Percentiles rank a stretch among this genome's conserved stretches.
phyloP scores from a whole-genome alignment of 2,888 invertebrate genomes.

The Tetragonisca angustula region DNA sequence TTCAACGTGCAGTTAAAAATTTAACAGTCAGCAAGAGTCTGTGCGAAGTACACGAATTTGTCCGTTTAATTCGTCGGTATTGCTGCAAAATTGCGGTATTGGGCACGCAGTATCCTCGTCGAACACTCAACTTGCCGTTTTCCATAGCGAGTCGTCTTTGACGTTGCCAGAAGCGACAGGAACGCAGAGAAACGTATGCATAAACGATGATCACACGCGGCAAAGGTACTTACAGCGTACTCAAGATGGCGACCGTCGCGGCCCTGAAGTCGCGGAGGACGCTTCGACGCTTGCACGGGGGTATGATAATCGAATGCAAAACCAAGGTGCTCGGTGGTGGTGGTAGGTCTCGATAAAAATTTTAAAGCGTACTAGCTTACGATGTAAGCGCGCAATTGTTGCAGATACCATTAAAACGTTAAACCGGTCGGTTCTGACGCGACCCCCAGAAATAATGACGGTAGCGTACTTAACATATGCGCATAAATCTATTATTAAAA shows the following conservation, averaged over 20 bases:
- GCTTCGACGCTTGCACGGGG: slow-evolving; percentile 8
- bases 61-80: neutral
- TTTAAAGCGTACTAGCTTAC: slow-evolving; percentile 17
- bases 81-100: neutral
- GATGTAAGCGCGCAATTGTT: slow-evolving; percentile 40
- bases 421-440: slow-evolving; percentile 34
- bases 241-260: slow-evolving; percentile 61
- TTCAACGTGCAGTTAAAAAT: neutral
- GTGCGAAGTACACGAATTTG: neutral
- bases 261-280: slow-evolving; percentile 26
- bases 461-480: slow-evolving; percentile 81
- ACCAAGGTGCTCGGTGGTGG: slow-evolving; percentile 13
- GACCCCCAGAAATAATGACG: slow-evolving; percentile 77
- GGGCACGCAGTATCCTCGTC: neutral
- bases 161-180: neutral
- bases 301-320: slow-evolving; percentile 57
- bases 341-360: slow-evolving; percentile 31
- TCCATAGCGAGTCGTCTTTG: neutral
- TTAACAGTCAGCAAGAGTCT: neutral
- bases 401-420: slow-evolving; percentile 60
- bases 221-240: slow-evolving; percentile 29
- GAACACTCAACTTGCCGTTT: neutral
- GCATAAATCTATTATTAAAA: slow-evolving; percentile 84
- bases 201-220: slow-evolving; percentile 37
- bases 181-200: slow-evolving; percentile 30